Evolutionary conservation across 2,113 vertebrate species (phyloP).

Genomic region (Saimiri boliviensis): DNA sequence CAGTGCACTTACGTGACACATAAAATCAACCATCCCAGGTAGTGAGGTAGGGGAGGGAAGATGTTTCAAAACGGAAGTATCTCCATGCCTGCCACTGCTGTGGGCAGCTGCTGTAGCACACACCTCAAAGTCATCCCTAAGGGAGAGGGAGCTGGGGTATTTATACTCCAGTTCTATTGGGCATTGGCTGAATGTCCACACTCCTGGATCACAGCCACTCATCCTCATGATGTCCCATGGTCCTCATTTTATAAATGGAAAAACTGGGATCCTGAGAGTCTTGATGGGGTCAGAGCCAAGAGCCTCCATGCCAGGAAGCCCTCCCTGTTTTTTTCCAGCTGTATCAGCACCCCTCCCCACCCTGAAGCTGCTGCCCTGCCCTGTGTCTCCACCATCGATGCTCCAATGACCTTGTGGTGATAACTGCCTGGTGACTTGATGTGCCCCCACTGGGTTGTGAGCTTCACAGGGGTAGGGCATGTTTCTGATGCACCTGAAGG

Average conservation of each 20-base stretch:
- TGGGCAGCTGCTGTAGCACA: background rate
- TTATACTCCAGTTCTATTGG: rapidly evolving
- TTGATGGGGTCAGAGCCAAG: background rate
- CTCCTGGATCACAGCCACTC: no score
- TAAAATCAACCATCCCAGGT: background rate
- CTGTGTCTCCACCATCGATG: rapidly evolving
- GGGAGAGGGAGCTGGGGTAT: background rate
- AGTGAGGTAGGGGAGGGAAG: background rate
- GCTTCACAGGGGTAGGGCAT: background rate
- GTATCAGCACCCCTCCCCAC: background rate
- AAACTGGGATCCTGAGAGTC: background rate
- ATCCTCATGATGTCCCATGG: rapidly evolving
- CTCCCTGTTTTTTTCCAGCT: background rate
- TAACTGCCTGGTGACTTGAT: background rate
- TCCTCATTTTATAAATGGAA: background rate
- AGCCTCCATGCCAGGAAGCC: background rate
- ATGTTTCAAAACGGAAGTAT: rapidly evolving
- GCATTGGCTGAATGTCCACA: background rate
- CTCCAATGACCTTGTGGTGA: background rate
- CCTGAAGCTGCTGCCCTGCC: rapidly evolving
- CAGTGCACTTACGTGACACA: background rate
- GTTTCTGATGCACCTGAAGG: no score
- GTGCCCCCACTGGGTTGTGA: background rate
- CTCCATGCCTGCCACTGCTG: no score
- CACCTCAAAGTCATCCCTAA: rapidly evolving